Percentiles rank a stretch among this genome's conserved stretches.
Evolutionary conservation across 2,113 vertebrate genomes (phyloP).

Genomic region (Alethe diademata): DNA sequence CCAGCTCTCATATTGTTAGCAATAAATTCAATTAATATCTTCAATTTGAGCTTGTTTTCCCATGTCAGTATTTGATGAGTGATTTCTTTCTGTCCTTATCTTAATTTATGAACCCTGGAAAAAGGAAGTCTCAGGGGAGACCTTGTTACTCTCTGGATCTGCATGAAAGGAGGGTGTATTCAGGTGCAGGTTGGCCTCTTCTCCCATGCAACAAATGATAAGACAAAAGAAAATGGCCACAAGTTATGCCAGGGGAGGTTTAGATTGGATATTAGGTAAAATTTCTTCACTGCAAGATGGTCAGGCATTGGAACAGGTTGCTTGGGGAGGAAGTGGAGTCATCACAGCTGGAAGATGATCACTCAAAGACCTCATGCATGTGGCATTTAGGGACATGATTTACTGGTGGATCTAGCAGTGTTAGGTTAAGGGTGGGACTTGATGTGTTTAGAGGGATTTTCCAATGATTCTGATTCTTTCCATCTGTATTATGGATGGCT

Average conservation of each 20-base stretch:
- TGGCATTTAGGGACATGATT: neutral
- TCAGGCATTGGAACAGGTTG: neutral
- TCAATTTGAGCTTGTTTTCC: neutral
- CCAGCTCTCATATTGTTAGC: neutral
- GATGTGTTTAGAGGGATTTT: neutral
- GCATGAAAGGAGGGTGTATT: neutral
- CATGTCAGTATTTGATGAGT: neutral
- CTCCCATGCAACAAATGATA: neutral
- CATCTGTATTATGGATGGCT: neutral
- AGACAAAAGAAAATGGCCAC: neutral
- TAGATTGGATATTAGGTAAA: neutral
- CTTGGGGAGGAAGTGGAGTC: neutral
- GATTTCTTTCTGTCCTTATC: neutral
- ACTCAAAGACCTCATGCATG: neutral
- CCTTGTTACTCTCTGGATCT: neutral
- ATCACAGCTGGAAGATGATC: neutral
- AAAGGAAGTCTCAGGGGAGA: neutral
- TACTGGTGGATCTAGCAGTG: neutral
- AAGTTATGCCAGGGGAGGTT: neutral
- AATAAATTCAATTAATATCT: neutral
- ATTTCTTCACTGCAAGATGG: neutral
- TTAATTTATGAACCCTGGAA: neutral
- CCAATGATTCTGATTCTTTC: neutral
- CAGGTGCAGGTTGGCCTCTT: rapidly evolving
- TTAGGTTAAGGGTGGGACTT: neutral